These are phyloP conservation scores for Lasioglossum malachurum DNA, from an alignment of 2,888 invertebrate genomes.

Conservation along the genomic window DNA sequence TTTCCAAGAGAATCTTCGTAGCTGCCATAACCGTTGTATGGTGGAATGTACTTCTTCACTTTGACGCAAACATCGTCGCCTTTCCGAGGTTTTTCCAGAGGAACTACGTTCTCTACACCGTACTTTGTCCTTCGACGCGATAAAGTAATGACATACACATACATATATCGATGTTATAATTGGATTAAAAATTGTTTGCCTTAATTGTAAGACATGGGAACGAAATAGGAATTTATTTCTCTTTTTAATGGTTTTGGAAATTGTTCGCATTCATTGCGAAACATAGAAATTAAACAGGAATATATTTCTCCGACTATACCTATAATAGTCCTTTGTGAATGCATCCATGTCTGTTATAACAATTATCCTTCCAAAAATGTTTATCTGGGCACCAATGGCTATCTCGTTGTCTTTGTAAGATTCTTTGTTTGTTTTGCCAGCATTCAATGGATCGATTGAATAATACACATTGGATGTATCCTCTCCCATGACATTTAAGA, in stretches of 20 bases:
- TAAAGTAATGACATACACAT: conserved; percentile 3
- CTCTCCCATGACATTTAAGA: conserved; percentile 88
- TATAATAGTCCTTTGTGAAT: conserved; percentile 94
- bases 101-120: conserved; percentile 88
- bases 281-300: background rate
- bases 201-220: background rate
- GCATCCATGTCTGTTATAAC: conserved; percentile 93
- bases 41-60: conserved; percentile 86
- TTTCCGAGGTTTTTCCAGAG: conserved; percentile 85
- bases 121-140: conserved; percentile 74
- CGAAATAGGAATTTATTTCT: too few species aligned
- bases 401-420: conserved; percentile 91
- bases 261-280: background rate
- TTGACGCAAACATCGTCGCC: conserved; percentile 36
- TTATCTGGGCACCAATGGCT: conserved; percentile 92
- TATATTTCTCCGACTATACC: conserved; percentile 58
- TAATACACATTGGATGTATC: conserved; percentile 86
- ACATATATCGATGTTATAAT: background rate
- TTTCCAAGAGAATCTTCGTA: conserved; percentile 96
- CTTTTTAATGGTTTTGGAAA: background rate
- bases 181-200: background rate
- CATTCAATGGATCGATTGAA: conserved; percentile 87
- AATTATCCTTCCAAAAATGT: conserved; percentile 93
- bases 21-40: conserved; percentile 96
- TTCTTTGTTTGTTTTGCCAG: conserved; percentile 85